Percentiles rank a stretch among this genome's conserved stretches.
Conservation (phyloP, 2,113 vertebrate genomes). For the Alethe diademata region DNA sequence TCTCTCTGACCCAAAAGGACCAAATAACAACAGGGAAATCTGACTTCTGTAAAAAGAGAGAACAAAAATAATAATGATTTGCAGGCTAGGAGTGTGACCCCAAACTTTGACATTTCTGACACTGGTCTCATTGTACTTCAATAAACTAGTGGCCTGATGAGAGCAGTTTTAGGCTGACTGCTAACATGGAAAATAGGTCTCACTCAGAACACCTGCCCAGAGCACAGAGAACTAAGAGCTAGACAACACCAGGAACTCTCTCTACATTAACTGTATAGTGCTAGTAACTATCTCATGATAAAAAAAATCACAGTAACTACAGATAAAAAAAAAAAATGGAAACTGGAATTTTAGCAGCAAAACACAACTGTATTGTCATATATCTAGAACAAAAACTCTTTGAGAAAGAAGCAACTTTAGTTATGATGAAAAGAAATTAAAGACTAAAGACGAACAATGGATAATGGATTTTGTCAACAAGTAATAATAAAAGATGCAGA, state of each 20-base stretch:
- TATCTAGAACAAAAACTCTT: background rate
- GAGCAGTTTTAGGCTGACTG: background rate
- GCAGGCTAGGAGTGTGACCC: background rate
- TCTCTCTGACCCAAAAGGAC: background rate
- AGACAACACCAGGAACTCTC: background rate
- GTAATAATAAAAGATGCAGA: background rate
- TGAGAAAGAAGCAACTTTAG: background rate
- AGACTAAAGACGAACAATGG: background rate
- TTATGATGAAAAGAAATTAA: background rate
- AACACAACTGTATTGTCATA: background rate
- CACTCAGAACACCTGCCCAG: background rate
- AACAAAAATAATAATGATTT: background rate
- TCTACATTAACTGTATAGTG: background rate
- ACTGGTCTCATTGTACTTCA: background rate
- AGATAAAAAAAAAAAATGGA: background rate
- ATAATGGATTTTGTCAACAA: background rate
- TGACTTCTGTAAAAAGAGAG: background rate
- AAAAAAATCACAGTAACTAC: background rate
- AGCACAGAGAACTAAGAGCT: background rate
- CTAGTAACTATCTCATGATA: background rate
- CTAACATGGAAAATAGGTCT: background rate
- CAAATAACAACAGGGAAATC: background rate
- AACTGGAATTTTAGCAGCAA: background rate
- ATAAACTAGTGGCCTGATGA: background rate
- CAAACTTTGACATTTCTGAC: background rate